phyloP scores from a whole-genome alignment of 1,140 invertebrate genomes.

The Himalopsyche phryganea region DNA sequence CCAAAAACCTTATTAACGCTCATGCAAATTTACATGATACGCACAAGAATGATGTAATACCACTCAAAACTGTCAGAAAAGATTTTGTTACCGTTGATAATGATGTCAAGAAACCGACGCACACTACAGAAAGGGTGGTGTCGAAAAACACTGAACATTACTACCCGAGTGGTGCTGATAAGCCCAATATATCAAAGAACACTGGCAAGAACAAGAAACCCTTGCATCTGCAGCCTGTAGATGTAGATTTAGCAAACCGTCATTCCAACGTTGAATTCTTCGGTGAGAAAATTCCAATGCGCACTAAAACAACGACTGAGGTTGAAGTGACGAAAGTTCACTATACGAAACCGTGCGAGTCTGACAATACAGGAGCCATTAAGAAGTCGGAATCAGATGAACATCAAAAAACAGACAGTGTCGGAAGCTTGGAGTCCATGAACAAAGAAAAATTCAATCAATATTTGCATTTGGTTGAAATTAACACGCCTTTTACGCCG shows the following conservation, averaged over 20 bases:
- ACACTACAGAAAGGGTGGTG: background rate
- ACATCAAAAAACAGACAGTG: slow-evolving; percentile 11
- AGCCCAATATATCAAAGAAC: slow-evolving; percentile 6
- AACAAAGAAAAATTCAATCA: slow-evolving; percentile 28
- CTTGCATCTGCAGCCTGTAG: slow-evolving; percentile 21
- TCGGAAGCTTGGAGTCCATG: slow-evolving; percentile 26
- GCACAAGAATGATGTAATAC: background rate
- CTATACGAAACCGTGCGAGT: background rate
- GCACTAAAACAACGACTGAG: slow-evolving; percentile 1
- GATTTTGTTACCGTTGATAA: too few relatives aligned
- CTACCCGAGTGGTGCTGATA: slow-evolving; percentile 1
- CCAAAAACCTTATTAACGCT: slow-evolving; percentile 21
- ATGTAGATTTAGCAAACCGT: slow-evolving; percentile 30
- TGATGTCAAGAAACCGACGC: too few relatives aligned
- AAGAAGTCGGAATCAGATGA: background rate
- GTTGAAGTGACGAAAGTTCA: slow-evolving; percentile 2
- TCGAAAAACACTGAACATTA: background rate
- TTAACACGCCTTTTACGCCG: slow-evolving; percentile 27
- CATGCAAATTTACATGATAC: background rate
- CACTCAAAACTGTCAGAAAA: background rate
- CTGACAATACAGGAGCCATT: background rate
- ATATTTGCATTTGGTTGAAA: slow-evolving; percentile 30
- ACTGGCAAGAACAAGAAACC: slow-evolving; percentile 29
- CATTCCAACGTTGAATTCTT: slow-evolving; percentile 25
- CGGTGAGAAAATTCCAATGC: slow-evolving; percentile 27